Evolutionary conservation across 2,888 invertebrate species (phyloP), one percentile per base, ranked within the genome.

Genomic region (Cephus spinipes): DNA sequence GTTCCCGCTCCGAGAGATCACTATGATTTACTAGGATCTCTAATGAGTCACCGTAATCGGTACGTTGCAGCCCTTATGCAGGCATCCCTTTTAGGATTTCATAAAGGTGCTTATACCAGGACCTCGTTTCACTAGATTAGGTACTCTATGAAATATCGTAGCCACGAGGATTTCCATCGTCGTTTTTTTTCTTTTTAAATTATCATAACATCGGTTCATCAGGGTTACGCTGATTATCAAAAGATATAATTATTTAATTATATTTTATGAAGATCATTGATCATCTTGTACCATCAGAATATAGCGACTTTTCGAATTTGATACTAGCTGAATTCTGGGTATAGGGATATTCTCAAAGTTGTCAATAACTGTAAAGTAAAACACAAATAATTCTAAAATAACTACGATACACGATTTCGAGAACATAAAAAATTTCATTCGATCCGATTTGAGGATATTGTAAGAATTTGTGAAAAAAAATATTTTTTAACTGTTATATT

Each of bases 21-120:
- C 85, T 81, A 87, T 89, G 89, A 89, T 89, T 88, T 89, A 89
- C 83, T 80, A 79, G 82, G 86, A 81, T 86, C 80, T 86, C 86
- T 89, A 89, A 89, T 89, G 88, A 89, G 87, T 85, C 83, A 84
- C 82, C 81, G 71, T 86, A 89, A 88, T 89, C 86, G 85, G 79
- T 77, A 79, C 76, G 80, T 80, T 79, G 77, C 83, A 82, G 81
- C 69, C 81, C 76, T 31, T 31, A 68, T 77, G 79, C 77, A 77
- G 69, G 78, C 79, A 55, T 55, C 55, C 55, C 55, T 55, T 55
- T 55, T 55, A 55, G 23, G 55, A 55, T 55, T 55, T 55, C 55
- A 55, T 23, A 23, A 55, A 55, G 55, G 55, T 55, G 55, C 55
- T 23, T 55, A 55, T 55, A 55, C 23, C 23, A 9, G 55, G 6